Percentiles rank a stretch among this genome's conserved stretches.
Conservation (phyloP, 2,113 vertebrate species). For the Seriola aureovittata region DNA sequence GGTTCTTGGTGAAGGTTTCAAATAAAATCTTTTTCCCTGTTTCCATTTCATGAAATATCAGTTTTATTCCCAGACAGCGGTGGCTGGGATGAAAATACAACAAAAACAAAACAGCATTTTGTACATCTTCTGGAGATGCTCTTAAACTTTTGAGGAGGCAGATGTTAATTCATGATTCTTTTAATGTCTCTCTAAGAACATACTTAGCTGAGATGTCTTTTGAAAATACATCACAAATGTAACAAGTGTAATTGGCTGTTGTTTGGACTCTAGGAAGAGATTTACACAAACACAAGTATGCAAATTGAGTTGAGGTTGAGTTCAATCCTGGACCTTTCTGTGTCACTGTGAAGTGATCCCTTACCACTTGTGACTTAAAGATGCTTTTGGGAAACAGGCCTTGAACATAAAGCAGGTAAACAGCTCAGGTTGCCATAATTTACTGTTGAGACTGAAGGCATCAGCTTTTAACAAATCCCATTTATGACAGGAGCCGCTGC, state of each 20-base stretch:
- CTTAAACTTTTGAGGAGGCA: slow-evolving; percentile 1
- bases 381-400: not conserved
- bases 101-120: not conserved
- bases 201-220: not conserved
- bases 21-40: too few species aligned
- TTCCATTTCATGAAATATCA: not conserved
- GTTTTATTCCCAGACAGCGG: not conserved
- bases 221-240: not conserved
- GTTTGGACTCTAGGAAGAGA: not conserved
- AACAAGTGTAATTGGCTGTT: not conserved
- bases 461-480: slow-evolving; percentile 9
- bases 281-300: not conserved
- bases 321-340: not conserved
- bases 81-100: not conserved
- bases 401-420: not conserved
- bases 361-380: not conserved
- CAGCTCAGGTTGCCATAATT: slow-evolving; percentile 13
- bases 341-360: not conserved
- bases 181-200: not conserved
- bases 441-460: not conserved
- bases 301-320: not conserved
- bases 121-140: not conserved
- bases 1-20: not conserved
- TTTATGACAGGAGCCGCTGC: slow-evolving; percentile 21
- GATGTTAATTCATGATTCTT: not conserved